Evolutionary conservation across 2,797 vertebrate genomes (phyloP).

Genomic region (Aselliscus stoliczkanus): DNA sequence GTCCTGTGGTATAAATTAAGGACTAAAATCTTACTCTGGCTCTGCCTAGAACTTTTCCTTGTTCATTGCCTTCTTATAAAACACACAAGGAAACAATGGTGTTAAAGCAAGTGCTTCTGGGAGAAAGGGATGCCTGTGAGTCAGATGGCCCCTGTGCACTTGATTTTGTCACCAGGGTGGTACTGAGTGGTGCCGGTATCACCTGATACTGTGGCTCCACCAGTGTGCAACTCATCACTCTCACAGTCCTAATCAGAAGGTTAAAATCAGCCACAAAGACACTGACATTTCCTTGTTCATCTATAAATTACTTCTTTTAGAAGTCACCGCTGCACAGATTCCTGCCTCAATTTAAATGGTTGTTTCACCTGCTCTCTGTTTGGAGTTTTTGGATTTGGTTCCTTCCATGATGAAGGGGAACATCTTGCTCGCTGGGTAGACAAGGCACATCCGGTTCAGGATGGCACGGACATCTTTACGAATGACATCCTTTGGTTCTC

Average conservation of each 20-base stretch:
- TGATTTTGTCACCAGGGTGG: conserved; percentile 84
- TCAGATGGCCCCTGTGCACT: conserved; percentile 94
- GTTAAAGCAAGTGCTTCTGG: background rate
- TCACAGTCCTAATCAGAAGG: conserved; percentile 69
- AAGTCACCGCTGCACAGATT: background rate
- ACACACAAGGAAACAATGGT: background rate
- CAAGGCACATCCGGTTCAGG: conserved; percentile 92
- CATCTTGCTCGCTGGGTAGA: conserved; percentile 97
- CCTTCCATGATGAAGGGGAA: conserved; percentile 98
- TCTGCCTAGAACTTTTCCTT: background rate
- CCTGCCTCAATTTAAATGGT: background rate
- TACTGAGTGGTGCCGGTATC: conserved; percentile 78
- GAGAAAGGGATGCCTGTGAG: conserved; percentile 70
- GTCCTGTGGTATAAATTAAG: background rate
- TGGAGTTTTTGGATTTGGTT: conserved; percentile 98
- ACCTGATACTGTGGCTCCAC: conserved; percentile 76
- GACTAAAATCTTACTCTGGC: background rate
- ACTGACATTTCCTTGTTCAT: background rate
- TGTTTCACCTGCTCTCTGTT: conserved; percentile 93
- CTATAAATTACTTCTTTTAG: background rate
- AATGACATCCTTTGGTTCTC: conserved; percentile 96
- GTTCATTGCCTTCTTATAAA: background rate
- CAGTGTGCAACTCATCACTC: conserved; percentile 86
- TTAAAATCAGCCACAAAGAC: background rate
- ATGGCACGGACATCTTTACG: conserved; percentile 96